Base-by-base conservation (phyloP, 2,113 vertebrate species). In the Paradoxurus hermaphroditus region DNA sequence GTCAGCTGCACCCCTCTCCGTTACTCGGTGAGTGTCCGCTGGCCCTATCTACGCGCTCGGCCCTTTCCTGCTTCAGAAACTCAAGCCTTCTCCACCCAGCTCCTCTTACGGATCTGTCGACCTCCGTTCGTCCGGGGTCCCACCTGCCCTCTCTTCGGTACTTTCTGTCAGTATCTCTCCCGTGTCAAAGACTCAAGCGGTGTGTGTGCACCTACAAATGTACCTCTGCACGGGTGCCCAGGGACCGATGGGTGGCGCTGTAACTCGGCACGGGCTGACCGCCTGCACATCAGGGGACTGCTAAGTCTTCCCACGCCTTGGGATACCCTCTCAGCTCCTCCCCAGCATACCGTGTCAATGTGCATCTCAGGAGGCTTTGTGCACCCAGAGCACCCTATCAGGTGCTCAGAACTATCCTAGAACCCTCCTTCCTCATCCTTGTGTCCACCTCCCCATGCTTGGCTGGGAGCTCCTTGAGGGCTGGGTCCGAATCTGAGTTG, bases 301-400 rank as follows among this genome's bases (percentile, higher is more conserved):
- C 1, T 29, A 49, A 15, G 41, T 41, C 16, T 56, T 12, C 51
- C 34, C 31, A 2, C 8, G 31, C 56, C 27, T 39, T 90, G 81
- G 67, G 27, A n/a, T 23, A 5, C 3, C 49, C 36, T 49, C 13
- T 19, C 0, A 0, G 19, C 12, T n/a, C 27, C 4, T 9, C 1
- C 5, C 16, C 10, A 5, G 0, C 10, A 2, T 5, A 51, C 65
- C 16, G 18, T 79, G 62, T 77, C 63, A 49, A 5, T 27, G 16
- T 25, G 25, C 31, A 84, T 10, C 62, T 51, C 36, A 5, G 34
- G n/a, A 39, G 2, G 1, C 19, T 83, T 56, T 67, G 83, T n/a
- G 49, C 5, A 44, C 62, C 23, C 56, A 46, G 59, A 31, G n/a
- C 12, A 59, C 12, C 36, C 6, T 67, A 19, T 19, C 14, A 0